Percentiles rank a stretch among this genome's conserved stretches.
phyloP scores from a whole-genome alignment of 37 sponge, comb jelly and placozoan species.

The Hexactinellida sp. region DNA sequence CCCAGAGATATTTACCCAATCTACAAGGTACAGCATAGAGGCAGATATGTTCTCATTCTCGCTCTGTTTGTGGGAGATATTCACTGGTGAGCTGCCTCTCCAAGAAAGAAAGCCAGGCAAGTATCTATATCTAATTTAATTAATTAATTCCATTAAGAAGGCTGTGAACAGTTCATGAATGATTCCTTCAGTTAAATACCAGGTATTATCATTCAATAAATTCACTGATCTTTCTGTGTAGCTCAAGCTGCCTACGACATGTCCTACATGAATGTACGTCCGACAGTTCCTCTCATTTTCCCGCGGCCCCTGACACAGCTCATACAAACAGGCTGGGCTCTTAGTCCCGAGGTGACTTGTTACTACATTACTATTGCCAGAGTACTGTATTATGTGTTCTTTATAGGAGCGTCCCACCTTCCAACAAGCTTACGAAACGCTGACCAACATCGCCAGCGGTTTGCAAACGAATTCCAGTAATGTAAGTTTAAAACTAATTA shows the following conservation, averaged over 20 bases:
- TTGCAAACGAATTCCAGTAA: background rate
- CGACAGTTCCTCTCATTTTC: conserved; percentile 24
- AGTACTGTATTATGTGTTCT: background rate
- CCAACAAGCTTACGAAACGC: background rate
- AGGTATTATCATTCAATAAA: background rate
- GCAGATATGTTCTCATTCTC: conserved; percentile 39
- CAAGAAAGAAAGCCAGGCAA: conserved; percentile 36
- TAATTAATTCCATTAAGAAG: background rate
- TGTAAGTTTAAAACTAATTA: background rate
- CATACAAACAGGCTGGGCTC: conserved; percentile 25
- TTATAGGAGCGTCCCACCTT: conserved; percentile 16
- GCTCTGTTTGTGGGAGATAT: conserved; percentile 32
- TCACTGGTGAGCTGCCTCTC: conserved; percentile 36
- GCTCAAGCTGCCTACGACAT: conserved; percentile 41
- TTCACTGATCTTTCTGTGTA: background rate
- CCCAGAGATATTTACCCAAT: conserved; percentile 39
- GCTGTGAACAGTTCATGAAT: background rate
- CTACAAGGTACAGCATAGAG: conserved; percentile 26
- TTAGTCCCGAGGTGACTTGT: conserved; percentile 24
- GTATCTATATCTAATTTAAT: background rate
- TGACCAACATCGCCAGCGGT: background rate
- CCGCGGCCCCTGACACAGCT: conserved; percentile 17
- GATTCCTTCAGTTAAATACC: background rate
- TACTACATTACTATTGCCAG: background rate
- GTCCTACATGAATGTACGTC: conserved; percentile 40